Evolutionary conservation across 2,888 invertebrate genomes (phyloP).

Genomic region (Sphaerophoria rueppellii): DNA sequence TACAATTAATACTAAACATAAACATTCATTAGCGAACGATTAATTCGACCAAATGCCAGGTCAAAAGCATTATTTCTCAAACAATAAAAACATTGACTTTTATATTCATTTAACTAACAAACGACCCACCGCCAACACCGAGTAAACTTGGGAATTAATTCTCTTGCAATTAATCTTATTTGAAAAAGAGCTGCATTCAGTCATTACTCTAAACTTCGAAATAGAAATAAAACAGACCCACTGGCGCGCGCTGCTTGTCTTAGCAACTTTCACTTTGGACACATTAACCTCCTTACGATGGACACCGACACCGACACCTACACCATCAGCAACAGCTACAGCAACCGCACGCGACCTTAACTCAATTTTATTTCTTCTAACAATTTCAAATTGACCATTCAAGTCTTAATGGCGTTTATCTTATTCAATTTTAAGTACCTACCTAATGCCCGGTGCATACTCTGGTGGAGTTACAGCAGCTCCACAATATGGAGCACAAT

Average conservation of each 20-base stretch:
- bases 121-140: neutral
- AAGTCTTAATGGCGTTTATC: neutral
- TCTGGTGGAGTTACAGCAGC: conserved; percentile 62
- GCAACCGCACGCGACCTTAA: neutral
- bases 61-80: neutral
- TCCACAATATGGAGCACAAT: conserved; percentile 77
- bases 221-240: neutral
- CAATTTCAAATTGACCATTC: neutral
- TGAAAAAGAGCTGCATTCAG: neutral
- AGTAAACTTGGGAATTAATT: neutral
- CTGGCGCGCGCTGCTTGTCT: conserved; percentile 4
- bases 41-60: neutral
- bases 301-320: neutral
- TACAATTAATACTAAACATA: neutral
- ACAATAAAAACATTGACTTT: neutral
- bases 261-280: conserved; percentile 41
- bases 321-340: neutral
- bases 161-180: conserved; percentile 16
- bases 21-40: neutral
- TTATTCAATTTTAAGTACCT: conserved; percentile 9
- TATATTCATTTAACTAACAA: neutral
- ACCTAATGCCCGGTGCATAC: conserved; percentile 72
- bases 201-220: neutral
- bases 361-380: neutral
- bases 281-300: conserved; percentile 13